These are phyloP conservation scores for Tauraco erythrolophus DNA, from an alignment of 2,113 vertebrate genomes.

Conservation along the genomic window DNA sequence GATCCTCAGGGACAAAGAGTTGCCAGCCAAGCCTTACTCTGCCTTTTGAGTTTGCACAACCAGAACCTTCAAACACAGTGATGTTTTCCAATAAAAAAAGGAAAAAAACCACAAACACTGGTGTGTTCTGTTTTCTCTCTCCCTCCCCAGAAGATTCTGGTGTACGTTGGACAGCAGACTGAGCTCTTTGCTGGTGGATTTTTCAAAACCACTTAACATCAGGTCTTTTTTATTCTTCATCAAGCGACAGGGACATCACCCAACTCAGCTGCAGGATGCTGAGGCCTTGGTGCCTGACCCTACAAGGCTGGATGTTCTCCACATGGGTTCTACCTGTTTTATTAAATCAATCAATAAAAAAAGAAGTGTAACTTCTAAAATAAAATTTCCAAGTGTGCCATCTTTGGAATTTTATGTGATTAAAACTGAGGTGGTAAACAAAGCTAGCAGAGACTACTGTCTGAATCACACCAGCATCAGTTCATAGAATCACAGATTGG, in stretches of 20 bases:
- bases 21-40: not conserved
- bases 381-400: not conserved
- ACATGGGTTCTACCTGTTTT: not conserved
- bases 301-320: not conserved
- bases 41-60: not conserved
- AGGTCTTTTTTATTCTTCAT: accelerated
- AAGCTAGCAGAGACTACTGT: not conserved
- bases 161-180: accelerated
- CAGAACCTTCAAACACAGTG: not conserved
- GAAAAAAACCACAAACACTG: not conserved
- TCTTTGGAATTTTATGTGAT: not conserved
- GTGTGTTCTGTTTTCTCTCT: not conserved
- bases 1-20: not conserved
- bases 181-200: not conserved
- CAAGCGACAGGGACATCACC: not conserved
- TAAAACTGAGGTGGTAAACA: not conserved
- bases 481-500: no score
- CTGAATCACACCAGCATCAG: not conserved
- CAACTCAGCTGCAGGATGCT: not conserved
- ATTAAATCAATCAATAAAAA: not conserved
- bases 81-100: not conserved
- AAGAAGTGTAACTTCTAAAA: not conserved
- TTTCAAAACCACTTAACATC: not conserved
- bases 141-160: not conserved
- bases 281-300: not conserved